Evolutionary conservation across 2,888 invertebrate species (phyloP).

Genomic region (Meganola albula): DNA sequence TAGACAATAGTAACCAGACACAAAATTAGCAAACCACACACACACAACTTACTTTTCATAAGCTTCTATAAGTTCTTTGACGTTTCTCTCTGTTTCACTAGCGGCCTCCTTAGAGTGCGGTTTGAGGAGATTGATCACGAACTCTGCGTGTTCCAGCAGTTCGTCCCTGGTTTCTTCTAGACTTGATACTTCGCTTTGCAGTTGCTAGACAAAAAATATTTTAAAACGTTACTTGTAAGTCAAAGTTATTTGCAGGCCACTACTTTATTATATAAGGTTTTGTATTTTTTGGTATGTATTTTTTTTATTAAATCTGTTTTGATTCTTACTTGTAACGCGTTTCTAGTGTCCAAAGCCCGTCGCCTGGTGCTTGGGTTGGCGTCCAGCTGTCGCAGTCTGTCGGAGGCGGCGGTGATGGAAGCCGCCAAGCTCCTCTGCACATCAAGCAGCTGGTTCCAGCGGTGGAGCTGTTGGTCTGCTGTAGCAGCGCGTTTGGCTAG

Average conservation of each 20-base stretch:
- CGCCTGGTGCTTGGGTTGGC: slow-evolving; percentile 84
- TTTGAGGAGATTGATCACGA: slow-evolving; percentile 83
- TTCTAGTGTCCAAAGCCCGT: slow-evolving; percentile 84
- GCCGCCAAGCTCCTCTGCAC: slow-evolving; percentile 84
- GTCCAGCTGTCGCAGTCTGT: slow-evolving; percentile 87
- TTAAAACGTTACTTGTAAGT: no score
- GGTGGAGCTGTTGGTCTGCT: slow-evolving; percentile 71
- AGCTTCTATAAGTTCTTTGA: slow-evolving; percentile 82
- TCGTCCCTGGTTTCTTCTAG: slow-evolving; percentile 83
- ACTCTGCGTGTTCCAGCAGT: slow-evolving; percentile 81
- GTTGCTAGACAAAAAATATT: no score
- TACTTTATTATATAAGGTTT: no score
- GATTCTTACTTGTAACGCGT: slow-evolving; percentile 80
- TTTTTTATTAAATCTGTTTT: not conserved
- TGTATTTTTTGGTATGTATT: no score
- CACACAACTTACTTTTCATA: slow-evolving; percentile 77
- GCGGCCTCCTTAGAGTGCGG: slow-evolving; percentile 82
- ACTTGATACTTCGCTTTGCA: slow-evolving; percentile 84
- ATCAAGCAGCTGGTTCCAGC: slow-evolving; percentile 88
- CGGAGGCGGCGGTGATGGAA: slow-evolving; percentile 83
- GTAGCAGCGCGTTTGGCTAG: slow-evolving; percentile 81
- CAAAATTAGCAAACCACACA: slow-evolving; percentile 9
- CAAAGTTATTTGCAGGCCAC: no score
- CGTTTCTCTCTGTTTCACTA: slow-evolving; percentile 81
- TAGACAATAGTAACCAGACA: not conserved